phyloP scores from a whole-genome alignment of 2,797 vertebrate genomes.

The Pangasius mekongensis region DNA sequence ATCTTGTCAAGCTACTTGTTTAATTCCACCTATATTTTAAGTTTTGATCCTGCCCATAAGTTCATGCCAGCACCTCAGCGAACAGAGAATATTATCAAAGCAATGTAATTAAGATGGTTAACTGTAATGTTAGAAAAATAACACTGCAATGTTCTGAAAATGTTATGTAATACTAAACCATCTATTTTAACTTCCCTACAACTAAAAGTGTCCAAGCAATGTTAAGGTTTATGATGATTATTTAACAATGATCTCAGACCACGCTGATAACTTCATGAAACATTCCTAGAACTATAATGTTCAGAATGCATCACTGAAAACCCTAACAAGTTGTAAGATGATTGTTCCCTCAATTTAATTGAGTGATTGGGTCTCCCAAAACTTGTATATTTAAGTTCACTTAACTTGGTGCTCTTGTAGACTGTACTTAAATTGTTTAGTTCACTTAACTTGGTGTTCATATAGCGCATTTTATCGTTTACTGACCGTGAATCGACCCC shows the following conservation, averaged over 20 bases:
- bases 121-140: background rate
- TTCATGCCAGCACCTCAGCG: background rate
- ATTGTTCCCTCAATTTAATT: too few species aligned
- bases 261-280: background rate
- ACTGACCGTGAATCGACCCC: too few species aligned
- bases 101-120: too few species aligned
- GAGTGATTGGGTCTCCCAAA: too few species aligned
- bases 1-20: conserved; percentile 11
- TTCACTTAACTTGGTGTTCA: too few species aligned
- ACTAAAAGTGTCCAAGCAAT: background rate
- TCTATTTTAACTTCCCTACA: background rate
- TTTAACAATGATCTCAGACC: background rate
- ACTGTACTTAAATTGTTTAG: too few species aligned
- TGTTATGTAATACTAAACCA: background rate
- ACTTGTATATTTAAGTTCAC: too few species aligned
- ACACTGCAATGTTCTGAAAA: background rate
- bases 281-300: background rate
- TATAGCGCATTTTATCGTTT: too few species aligned
- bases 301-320: background rate
- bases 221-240: background rate
- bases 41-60: background rate
- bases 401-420: too few species aligned
- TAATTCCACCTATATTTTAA: background rate
- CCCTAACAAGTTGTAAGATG: too few species aligned
- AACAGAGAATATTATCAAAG: background rate